A percentile compares a stretch with the other conserved stretches of the same genome.
phyloP scores from a whole-genome alignment of 2,888 invertebrate genomes.

The Stegana nigrithorax region DNA sequence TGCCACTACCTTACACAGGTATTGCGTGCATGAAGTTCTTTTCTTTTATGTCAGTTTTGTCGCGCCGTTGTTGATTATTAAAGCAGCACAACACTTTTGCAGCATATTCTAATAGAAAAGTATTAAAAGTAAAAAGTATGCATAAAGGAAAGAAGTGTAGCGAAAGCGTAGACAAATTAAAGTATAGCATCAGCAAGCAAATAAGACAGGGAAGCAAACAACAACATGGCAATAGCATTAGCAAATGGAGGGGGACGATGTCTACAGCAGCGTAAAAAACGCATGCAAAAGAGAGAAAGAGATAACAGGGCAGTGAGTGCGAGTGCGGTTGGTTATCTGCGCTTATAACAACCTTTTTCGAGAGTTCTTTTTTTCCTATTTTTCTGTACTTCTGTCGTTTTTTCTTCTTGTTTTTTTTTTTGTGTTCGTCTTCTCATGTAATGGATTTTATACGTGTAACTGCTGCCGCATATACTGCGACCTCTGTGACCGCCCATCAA shows the following conservation, averaged over 20 bases:
- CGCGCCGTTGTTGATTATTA: no score
- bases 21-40: no score
- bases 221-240: no score
- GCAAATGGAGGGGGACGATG: no score
- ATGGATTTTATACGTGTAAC: slow-evolving; percentile 17
- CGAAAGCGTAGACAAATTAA: slow-evolving; percentile 12
- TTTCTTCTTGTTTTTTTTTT: not conserved
- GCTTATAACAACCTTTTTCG: not conserved
- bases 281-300: not conserved
- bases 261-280: no score
- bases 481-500: not conserved
- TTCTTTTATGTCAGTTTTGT: no score
- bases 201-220: not conserved
- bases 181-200: not conserved
- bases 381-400: not conserved
- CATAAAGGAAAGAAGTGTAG: not conserved
- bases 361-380: not conserved
- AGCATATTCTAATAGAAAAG: not conserved
- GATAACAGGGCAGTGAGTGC: not conserved
- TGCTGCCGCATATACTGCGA: not conserved
- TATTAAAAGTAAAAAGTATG: not conserved
- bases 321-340: not conserved
- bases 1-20: no score
- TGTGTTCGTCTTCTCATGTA: slow-evolving; percentile 7
- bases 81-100: not conserved